Percentiles rank a stretch among this genome's conserved stretches.
Evolutionary conservation across 2,888 invertebrate species (phyloP).

Genomic region (Colostygia pectinataria): DNA sequence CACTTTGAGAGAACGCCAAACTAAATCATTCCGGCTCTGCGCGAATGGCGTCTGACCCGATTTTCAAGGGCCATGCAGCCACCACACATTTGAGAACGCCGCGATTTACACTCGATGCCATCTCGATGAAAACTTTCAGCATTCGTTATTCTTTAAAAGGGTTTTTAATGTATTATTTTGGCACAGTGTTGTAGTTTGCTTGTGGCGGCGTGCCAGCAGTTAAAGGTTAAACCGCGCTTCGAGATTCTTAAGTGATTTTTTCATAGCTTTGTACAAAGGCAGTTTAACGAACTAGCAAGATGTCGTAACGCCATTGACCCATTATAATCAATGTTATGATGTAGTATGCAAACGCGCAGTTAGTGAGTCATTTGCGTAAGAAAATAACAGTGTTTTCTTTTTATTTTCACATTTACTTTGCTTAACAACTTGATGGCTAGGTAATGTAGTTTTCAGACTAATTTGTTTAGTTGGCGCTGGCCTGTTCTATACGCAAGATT

Average conservation of each 20-base stretch:
- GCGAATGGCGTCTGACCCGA: conserved; percentile 64
- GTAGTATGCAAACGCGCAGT: conserved; percentile 57
- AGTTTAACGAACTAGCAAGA: conserved; percentile 75
- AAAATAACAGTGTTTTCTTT: conserved; percentile 43
- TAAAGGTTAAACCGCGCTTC: conserved; percentile 69
- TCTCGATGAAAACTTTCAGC: conserved; percentile 58
- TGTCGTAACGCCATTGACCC: conserved; percentile 70
- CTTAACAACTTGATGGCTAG: conserved; percentile 39
- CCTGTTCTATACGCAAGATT: conserved; percentile 21
- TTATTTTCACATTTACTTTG: conserved; percentile 41
- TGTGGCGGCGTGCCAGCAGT: conserved; percentile 69
- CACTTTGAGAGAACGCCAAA: conserved; percentile 69
- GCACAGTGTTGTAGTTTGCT: conserved; percentile 63
- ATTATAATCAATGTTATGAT: conserved; percentile 68
- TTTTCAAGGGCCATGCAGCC: conserved; percentile 52
- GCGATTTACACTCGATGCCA: conserved; percentile 46
- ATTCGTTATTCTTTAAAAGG: conserved; percentile 64
- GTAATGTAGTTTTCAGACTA: conserved; percentile 36
- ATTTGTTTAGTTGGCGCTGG: conserved; percentile 34
- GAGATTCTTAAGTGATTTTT: conserved; percentile 77
- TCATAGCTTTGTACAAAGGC: conserved; percentile 57
- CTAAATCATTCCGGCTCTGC: conserved; percentile 63
- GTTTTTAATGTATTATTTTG: conserved; percentile 79
- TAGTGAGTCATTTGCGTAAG: conserved; percentile 55
- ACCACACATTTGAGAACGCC: conserved; percentile 51